Base-by-base conservation (phyloP, 2,113 vertebrate genomes). In the Petromus typicus region DNA sequence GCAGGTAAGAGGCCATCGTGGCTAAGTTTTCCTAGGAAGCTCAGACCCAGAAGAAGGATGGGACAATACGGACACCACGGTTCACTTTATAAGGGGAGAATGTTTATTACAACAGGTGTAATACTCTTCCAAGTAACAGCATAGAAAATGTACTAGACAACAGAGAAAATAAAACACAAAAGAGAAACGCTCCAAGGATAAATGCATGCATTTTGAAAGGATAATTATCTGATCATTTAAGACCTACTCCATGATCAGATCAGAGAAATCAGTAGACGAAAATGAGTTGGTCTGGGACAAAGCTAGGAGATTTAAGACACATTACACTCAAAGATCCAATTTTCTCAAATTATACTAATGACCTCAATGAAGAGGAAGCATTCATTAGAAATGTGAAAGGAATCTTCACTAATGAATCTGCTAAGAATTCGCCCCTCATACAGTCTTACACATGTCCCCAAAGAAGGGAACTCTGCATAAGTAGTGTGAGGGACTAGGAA, bases 371-470 rank as follows among this genome's bases (percentile, higher is more conserved):
- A 89, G 59, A 40, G 18, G 63, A 61, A 90, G 59, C 37, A 27
- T 51, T 63, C 37, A 27, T 51, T 63, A 79, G 23, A 88, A 88
- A 94, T 13, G 22, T 48, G 93, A 85, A 94, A 82, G 64, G 59
- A 91, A 90, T 88, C 6, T 89, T 90, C 86, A 96, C 67, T 79
- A 94, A 71, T 30, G 45, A 86, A 48, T 48, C 57, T 88, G 75
- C 45, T 59, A 75, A 85, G 64, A 78, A 61, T 25, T 73, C 87
- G 56, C 85, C 73, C 56, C 56, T 87, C 16, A 40, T 13, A 22
- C 10, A 18, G 25, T 78, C 51, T 90, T 51, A 86, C 23, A 48
- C 5, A 27, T 32, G 76, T 67, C 37, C 34, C 32, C 45, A 78
- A 90, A 87, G 84, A 78, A 59, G 34, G 20, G n/a, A 48, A 59